These are phyloP conservation scores for Acheta domesticus DNA, from an alignment of 2,888 invertebrate genomes.

Conservation along the genomic window DNA sequence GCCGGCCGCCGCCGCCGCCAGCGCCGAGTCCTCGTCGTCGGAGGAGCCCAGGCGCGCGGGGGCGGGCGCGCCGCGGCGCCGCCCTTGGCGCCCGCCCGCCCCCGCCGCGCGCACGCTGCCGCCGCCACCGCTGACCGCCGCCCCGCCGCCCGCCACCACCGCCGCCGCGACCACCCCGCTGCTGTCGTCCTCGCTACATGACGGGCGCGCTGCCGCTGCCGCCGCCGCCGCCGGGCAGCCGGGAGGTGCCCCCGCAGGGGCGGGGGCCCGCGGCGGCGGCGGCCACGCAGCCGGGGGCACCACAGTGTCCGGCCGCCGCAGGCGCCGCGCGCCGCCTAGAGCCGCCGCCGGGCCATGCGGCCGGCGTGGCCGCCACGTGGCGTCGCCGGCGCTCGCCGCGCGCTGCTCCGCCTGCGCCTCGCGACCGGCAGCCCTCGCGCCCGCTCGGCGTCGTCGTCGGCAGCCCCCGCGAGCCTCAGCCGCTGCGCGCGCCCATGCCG, in stretches of 20 bases:
- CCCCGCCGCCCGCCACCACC: background rate
- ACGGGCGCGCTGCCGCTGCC: slow-evolving; percentile 29
- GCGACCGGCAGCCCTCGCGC: slow-evolving; percentile 1
- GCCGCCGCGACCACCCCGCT: background rate
- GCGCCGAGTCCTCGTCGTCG: slow-evolving; percentile 36
- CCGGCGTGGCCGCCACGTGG: slow-evolving; percentile 5
- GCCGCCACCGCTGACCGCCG: slow-evolving; percentile 36
- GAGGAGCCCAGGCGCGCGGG: slow-evolving; percentile 34
- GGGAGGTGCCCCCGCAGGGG: slow-evolving; percentile 33
- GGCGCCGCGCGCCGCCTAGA: slow-evolving; percentile 41
- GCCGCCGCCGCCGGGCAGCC: too few relatives aligned
- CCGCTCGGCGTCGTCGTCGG: slow-evolving; percentile 30
- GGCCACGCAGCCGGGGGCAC: slow-evolving; percentile 48
- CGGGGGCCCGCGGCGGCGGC: slow-evolving; percentile 31
- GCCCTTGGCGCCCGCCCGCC: slow-evolving; percentile 49
- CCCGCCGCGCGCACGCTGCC: slow-evolving; percentile 48
- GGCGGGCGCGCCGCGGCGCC: slow-evolving; percentile 30
- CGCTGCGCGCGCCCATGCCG: slow-evolving; percentile 50
- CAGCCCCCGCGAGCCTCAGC: slow-evolving; percentile 26
- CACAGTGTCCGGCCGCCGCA: slow-evolving; percentile 46
- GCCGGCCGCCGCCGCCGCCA: slow-evolving; percentile 24
- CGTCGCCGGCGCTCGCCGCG: background rate
- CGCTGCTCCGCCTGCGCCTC: background rate
- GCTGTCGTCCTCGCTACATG: slow-evolving; percentile 18
- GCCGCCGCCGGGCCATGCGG: background rate